Percentiles rank a stretch among this genome's conserved stretches.
Conservation (phyloP, 2,888 invertebrate species). For the Nemapogon koenigi region DNA sequence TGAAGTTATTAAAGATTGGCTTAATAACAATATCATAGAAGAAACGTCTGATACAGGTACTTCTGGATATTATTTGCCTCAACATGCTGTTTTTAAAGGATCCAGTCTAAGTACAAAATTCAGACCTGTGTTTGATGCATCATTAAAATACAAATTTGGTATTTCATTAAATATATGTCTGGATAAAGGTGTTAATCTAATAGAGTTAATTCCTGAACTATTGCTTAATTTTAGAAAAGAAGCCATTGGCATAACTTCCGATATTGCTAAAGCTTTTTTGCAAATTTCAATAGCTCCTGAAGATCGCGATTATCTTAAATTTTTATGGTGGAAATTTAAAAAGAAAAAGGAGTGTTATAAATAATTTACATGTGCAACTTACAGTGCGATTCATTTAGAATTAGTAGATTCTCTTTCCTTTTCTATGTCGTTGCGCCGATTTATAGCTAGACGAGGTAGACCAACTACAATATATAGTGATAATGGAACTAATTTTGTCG, state of each 20-base stretch:
- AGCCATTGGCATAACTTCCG: constrained; percentile 18
- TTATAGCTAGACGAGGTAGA: too few species aligned
- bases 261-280: constrained; percentile 24
- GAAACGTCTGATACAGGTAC: not conserved
- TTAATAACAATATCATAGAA: too few species aligned
- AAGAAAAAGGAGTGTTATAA: too few species aligned
- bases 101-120: constrained; percentile 20
- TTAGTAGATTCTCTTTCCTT: too few species aligned
- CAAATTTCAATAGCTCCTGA: constrained; percentile 19
- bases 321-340: constrained; percentile 18
- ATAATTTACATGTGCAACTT: too few species aligned
- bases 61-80: constrained; percentile 17
- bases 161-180: constrained; percentile 23
- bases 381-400: too few species aligned
- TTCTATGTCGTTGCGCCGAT: too few species aligned
- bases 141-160: constrained; percentile 15
- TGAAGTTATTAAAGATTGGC: too few species aligned
- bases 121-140: constrained; percentile 23
- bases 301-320: constrained; percentile 22
- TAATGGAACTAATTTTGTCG: too few species aligned
- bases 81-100: constrained; percentile 20
- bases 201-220: constrained; percentile 17
- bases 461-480: too few species aligned
- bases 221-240: constrained; percentile 15
- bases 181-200: constrained; percentile 21